A percentile compares a stretch with the other conserved stretches of the same genome.
Conservation (phyloP, 2,113 vertebrate genomes). For the Tachycineta bicolor region DNA sequence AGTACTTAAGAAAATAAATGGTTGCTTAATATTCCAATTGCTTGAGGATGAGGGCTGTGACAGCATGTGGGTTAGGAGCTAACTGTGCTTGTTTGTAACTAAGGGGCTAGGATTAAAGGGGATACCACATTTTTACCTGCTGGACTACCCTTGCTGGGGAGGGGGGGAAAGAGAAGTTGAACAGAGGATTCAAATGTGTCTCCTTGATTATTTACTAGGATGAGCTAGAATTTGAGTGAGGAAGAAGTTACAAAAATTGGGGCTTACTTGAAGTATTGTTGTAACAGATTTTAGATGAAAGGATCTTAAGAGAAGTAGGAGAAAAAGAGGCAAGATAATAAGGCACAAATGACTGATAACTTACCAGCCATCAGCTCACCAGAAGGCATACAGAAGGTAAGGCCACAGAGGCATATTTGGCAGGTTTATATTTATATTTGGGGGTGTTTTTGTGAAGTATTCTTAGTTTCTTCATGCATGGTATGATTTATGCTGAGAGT, state of each 20-base stretch:
- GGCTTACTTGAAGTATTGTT: not conserved
- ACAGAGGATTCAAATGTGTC: not conserved
- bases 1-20: not conserved
- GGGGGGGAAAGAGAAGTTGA: not conserved
- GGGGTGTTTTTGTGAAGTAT: not conserved
- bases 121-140: not conserved
- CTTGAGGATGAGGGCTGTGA: not conserved
- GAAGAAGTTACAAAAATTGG: not conserved
- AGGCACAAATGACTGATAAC: not conserved
- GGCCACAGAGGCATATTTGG: not conserved
- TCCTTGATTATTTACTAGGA: not conserved
- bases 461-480: not conserved
- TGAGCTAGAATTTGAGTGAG: not conserved
- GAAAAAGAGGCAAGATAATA: not conserved
- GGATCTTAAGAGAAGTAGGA: not conserved
- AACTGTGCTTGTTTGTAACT: not conserved
- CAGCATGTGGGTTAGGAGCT: not conserved
- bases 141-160: rapidly evolving
- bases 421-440: not conserved
- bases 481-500: not conserved
- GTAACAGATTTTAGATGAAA: not conserved
- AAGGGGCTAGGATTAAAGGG: not conserved
- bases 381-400: not conserved
- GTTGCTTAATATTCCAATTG: not conserved
- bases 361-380: not conserved